A percentile compares a stretch with the other conserved stretches of the same genome.
Conservation (phyloP, 1,140 invertebrate genomes). For the Bombus balteatus region DNA sequence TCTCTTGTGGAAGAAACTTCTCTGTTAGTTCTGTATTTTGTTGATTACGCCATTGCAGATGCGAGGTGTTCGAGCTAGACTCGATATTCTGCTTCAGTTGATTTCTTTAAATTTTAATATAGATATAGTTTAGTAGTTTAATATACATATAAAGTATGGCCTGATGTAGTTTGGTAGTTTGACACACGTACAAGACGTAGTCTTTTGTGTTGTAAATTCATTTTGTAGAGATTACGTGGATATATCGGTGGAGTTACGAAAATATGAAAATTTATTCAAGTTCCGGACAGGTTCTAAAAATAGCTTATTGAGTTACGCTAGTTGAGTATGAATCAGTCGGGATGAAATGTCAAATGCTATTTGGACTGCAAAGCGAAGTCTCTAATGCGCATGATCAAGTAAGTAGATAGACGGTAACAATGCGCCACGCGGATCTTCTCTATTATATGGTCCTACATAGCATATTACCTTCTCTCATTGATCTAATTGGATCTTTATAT, state of each 20-base stretch:
- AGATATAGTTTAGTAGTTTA: no score
- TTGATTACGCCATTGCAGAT: no score
- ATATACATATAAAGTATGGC: no score
- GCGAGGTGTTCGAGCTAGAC: no score
- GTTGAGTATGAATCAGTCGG: background rate
- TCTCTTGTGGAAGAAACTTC: background rate
- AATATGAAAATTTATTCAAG: background rate
- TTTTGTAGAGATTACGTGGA: background rate
- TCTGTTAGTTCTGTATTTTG: background rate
- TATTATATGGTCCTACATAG: background rate
- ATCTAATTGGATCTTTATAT: background rate
- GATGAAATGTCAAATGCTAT: constrained; percentile 1
- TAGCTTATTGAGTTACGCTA: background rate
- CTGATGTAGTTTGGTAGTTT: no score
- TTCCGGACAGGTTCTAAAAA: background rate
- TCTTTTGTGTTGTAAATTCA: background rate
- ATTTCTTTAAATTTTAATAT: background rate
- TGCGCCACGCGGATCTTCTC: background rate
- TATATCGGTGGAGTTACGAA: background rate
- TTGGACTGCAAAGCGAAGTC: background rate
- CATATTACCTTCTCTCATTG: background rate
- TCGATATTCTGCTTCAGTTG: background rate
- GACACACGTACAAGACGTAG: no score
- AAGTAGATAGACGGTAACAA: background rate
- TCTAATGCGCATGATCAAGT: background rate